Evolutionary conservation across 1,140 invertebrate genomes (phyloP).

Genomic region (Bombus terrestris): DNA sequence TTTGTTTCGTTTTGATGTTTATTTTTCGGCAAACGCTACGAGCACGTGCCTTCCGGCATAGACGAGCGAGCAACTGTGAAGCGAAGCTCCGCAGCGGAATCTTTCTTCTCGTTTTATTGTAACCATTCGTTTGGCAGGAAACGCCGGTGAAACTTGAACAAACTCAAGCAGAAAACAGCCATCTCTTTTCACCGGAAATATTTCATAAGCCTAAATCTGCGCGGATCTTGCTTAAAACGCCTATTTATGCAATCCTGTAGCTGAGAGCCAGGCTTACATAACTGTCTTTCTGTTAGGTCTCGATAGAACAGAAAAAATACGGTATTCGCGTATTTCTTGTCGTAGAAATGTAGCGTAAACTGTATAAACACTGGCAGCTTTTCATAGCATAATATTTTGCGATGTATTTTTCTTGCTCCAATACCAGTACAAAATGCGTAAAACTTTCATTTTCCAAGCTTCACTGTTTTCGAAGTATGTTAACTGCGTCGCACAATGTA

Average conservation of each 20-base stretch:
- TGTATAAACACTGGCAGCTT: too few species aligned
- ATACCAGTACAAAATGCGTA: too few species aligned
- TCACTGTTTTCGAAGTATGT: too few species aligned
- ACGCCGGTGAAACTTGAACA: not conserved
- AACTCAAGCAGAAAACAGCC: not conserved
- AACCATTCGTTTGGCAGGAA: not conserved
- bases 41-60: not conserved
- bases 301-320: not conserved
- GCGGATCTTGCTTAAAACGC: not conserved
- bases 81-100: not conserved
- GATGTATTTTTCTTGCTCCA: too few species aligned
- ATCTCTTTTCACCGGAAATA: not conserved
- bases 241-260: too few species aligned
- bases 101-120: not conserved
- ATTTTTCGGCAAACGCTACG: not conserved
- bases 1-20: conserved; percentile 15
- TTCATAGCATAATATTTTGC: too few species aligned
- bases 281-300: not conserved
- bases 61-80: too few species aligned
- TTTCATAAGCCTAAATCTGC: not conserved
- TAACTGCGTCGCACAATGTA: too few species aligned
- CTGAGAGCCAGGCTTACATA: not conserved
- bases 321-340: too few species aligned
- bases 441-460: too few species aligned
- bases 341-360: too few species aligned